A percentile compares a stretch with the other conserved stretches of the same genome.
phyloP scores from a whole-genome alignment of 2,797 vertebrate genomes.

The Parauchenoglanis punctatus region DNA sequence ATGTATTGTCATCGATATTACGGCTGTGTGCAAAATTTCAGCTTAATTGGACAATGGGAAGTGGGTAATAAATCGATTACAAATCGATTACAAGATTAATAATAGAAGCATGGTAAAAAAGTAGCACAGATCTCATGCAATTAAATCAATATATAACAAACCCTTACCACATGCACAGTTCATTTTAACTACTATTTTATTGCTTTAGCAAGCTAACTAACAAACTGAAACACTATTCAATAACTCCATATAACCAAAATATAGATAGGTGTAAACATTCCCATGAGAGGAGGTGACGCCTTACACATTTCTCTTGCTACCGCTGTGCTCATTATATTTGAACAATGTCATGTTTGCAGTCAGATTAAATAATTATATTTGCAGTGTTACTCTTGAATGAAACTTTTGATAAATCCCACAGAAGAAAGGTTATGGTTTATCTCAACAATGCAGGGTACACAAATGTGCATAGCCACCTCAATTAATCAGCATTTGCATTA shows the following conservation, averaged over 20 bases:
- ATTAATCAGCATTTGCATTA: neutral
- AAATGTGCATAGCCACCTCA: neutral
- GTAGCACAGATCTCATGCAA: neutral
- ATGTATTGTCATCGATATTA: too few species aligned
- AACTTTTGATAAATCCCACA: neutral
- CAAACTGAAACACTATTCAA: neutral
- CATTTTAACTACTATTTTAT: neutral
- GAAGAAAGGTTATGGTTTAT: neutral
- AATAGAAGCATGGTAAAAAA: too few species aligned
- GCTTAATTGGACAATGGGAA: too few species aligned
- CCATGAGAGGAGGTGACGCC: neutral
- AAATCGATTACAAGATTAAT: too few species aligned
- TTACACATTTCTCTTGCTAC: neutral
- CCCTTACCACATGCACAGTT: neutral
- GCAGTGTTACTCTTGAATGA: too few species aligned
- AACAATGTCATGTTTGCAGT: neutral
- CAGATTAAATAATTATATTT: neutral
- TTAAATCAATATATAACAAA: neutral
- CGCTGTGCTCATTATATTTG: neutral
- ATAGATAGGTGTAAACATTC: neutral
- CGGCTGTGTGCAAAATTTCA: too few species aligned
- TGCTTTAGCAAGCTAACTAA: neutral
- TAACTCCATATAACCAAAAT: neutral
- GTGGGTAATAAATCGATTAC: too few species aligned
- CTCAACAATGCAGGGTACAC: neutral